Base-by-base conservation (phyloP, 2,797 vertebrate genomes). In the Sylvia borin region DNA sequence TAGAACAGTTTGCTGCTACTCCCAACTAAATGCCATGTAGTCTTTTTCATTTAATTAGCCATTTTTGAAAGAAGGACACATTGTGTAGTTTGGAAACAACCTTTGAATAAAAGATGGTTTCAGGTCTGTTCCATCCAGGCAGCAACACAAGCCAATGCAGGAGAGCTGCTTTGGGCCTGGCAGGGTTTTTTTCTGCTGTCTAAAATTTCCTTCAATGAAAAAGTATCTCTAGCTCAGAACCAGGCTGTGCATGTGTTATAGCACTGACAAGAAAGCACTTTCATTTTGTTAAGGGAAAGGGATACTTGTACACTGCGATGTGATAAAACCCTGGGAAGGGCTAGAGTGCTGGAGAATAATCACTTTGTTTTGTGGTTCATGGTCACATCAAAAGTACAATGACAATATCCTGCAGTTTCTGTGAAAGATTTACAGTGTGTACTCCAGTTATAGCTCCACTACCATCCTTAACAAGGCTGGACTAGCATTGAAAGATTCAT, bases 1-100 rank as follows among this genome's bases (percentile, higher is more conserved):
- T 84, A 32, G 47, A 78, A 72, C 34, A 86, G 54, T 75, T 88
- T 90, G 50, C 47, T 91, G 42, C 34, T 92, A 50, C 20, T 88
- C 25, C 22, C 54, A 82, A 22, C 40, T 79, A 91, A 82, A 64
- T 82, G 66, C n/a, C n/a, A 34, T 32, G 10, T 38, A 66, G 31
- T 31, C 43, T 50, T 80, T 72, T 42, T 19, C 10, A 74, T 80
- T 80, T 78, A 42, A 55, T 77, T 90, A 74, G 18, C 13, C 27
- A 14, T 43, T 75, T 80, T 38, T 77, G 31, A 76, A 91, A 83
- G 66, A 91, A 82, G 51, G 27, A 36, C 14, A 16, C 9, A 19
- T 32, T 42, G 34, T 6, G 2, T 53, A 74, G 57, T 70, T 84
- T 75, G 67, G 65, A 67, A 92, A 64, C 5, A 34, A 17, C 20